Evolutionary conservation across 1,140 invertebrate species (phyloP).

Genomic region (Drosophila ananassae): DNA sequence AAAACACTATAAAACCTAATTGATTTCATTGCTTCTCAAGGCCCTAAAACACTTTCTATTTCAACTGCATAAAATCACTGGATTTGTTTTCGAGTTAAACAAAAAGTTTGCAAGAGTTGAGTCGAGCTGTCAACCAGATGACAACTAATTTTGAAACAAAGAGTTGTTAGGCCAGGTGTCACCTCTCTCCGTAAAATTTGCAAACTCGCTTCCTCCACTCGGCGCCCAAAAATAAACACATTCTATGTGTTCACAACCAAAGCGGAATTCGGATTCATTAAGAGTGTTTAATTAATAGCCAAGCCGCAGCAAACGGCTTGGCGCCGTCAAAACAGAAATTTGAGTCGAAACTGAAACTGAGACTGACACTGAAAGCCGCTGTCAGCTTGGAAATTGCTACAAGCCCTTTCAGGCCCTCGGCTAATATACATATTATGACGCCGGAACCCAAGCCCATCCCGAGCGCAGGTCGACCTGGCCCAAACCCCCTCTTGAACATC

Average conservation of each 20-base stretch:
- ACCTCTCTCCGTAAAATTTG: not conserved
- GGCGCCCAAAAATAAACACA: conserved; percentile 2
- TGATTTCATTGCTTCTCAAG: too few relatives aligned
- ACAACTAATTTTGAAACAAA: conserved; percentile 5
- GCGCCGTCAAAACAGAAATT: conserved; percentile 36
- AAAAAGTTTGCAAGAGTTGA: not conserved
- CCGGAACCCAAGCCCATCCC: not conserved
- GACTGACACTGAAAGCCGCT: conserved; percentile 35
- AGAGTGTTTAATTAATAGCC: conserved; percentile 65
- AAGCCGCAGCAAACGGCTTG: conserved; percentile 31
- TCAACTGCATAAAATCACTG: not conserved
- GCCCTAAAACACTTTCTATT: too few relatives aligned
- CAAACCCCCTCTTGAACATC: conserved; percentile 24
- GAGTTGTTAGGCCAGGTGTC: conserved; percentile 29
- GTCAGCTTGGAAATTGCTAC: conserved; percentile 43
- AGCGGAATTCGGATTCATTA: conserved; percentile 44
- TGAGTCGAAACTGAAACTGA: conserved; percentile 28
- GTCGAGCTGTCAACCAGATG: not conserved
- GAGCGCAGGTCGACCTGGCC: not conserved
- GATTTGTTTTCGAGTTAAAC: not conserved
- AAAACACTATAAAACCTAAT: too few relatives aligned
- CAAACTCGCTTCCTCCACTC: conserved; percentile 11
- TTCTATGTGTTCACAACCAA: conserved; percentile 15
- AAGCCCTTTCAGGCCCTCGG: conserved; percentile 29
- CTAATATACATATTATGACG: conserved; percentile 42